phyloP scores from a whole-genome alignment of 2,113 vertebrate genomes.

The Poeciliopsis occidentalis region DNA sequence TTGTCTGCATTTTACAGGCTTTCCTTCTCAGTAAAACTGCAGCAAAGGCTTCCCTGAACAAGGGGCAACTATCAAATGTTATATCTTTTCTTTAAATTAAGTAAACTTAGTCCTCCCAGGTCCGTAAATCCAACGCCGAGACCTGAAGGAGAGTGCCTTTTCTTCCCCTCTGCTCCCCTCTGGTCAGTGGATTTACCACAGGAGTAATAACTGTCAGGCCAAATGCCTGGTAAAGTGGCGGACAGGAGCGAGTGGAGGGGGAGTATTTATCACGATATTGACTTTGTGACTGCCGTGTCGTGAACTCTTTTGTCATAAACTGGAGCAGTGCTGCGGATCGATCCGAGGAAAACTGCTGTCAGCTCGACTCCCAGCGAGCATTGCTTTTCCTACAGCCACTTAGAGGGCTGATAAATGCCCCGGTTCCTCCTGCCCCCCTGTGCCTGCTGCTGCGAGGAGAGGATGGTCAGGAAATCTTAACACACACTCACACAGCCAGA shows the following conservation, averaged over 20 bases:
- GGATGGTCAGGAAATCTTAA: conserved; percentile 21
- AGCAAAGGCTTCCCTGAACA: conserved; percentile 15
- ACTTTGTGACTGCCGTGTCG: conserved; percentile 87
- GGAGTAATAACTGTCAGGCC: conserved; percentile 92
- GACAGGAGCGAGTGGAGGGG: conserved; percentile 82
- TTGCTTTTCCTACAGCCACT: conserved; percentile 83
- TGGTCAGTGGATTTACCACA: conserved; percentile 90
- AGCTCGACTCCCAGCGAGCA: conserved; percentile 83
- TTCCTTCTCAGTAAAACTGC: conserved; percentile 26
- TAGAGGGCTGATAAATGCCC: conserved; percentile 83
- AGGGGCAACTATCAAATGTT: conserved; percentile 58
- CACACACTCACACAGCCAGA: conserved; percentile 13
- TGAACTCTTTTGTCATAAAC: conserved; percentile 91
- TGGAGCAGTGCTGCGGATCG: conserved; percentile 83
- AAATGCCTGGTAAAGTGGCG: conserved; percentile 86
- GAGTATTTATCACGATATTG: conserved; percentile 87
- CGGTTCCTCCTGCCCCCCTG: conserved; percentile 19
- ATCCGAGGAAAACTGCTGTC: conserved; percentile 83
- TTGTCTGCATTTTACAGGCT: conserved; percentile 19
- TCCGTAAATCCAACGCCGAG: conserved; percentile 86
- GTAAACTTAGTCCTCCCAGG: conserved; percentile 84
- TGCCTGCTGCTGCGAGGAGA: conserved; percentile 36
- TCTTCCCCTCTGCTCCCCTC: conserved; percentile 56
- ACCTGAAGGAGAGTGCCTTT: conserved; percentile 78
- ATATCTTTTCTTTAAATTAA: conserved; percentile 88